A percentile compares a stretch with the other conserved stretches of the same genome.
Conservation (phyloP, 2,888 invertebrate genomes). For the Pseudococcus viburni region DNA sequence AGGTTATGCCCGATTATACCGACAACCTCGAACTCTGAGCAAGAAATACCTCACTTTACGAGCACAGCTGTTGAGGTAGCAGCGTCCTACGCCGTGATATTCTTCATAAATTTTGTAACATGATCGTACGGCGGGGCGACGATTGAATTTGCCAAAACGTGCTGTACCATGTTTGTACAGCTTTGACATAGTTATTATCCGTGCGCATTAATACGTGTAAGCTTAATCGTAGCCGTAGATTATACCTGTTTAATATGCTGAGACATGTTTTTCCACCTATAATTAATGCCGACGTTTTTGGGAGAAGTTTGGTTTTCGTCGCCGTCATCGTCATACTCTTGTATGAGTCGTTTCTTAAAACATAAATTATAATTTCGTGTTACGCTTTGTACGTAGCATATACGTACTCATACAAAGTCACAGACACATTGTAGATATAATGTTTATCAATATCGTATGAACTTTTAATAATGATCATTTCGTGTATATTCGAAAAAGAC, state of each 20-base stretch:
- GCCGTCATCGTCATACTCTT: background rate
- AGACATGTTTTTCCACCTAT: slow-evolving; percentile 42
- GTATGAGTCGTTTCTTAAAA: background rate
- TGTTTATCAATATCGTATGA: background rate
- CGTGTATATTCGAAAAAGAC: background rate
- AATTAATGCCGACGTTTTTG: slow-evolving; percentile 16
- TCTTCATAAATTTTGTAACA: background rate
- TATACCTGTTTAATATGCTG: slow-evolving; percentile 31
- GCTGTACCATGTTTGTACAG: slow-evolving; percentile 16
- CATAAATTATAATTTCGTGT: slow-evolving; percentile 14
- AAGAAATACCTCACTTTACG: background rate
- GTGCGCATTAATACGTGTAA: slow-evolving; percentile 28
- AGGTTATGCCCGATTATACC: background rate
- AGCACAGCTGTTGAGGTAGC: background rate
- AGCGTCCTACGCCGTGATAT: background rate
- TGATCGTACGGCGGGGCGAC: background rate
- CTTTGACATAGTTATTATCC: slow-evolving; percentile 39
- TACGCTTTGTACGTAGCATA: background rate
- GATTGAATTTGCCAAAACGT: slow-evolving; percentile 27
- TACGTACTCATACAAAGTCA: background rate
- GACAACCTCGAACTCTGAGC: background rate
- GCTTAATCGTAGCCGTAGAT: slow-evolving; percentile 28
- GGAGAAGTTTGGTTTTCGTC: slow-evolving; percentile 8
- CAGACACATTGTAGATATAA: background rate
- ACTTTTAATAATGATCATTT: background rate